Evolutionary conservation across 1,140 invertebrate genomes (phyloP).

Genomic region (Drosophila kurseongensis): DNA sequence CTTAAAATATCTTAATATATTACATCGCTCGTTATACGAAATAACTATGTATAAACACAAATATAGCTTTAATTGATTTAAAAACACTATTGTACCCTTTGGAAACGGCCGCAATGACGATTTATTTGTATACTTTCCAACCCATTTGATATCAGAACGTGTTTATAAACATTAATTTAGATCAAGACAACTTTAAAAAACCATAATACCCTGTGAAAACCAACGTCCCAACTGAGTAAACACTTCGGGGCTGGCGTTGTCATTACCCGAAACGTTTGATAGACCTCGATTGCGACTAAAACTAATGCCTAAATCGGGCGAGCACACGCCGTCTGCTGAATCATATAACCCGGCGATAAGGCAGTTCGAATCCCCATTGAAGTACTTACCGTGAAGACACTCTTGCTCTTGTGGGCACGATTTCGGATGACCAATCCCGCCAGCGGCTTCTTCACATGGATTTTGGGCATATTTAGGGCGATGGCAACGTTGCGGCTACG

Average conservation of each 20-base stretch:
- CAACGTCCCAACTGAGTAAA: conserved; percentile 10
- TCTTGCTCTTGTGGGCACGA: conserved; percentile 89
- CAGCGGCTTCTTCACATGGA: conserved; percentile 83
- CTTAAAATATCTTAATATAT: no score
- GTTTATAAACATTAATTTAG: not conserved
- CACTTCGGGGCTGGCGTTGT: conserved; percentile 7
- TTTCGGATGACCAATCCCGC: conserved; percentile 89
- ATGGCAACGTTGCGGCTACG: conserved; percentile 59
- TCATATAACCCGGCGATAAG: conserved; percentile 30
- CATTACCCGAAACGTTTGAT: conserved; percentile 33
- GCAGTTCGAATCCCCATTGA: not conserved
- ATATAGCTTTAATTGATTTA: not conserved
- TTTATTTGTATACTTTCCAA: not conserved
- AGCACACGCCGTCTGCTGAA: conserved; percentile 33
- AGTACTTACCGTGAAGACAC: conserved; percentile 88
- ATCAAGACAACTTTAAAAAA: not conserved
- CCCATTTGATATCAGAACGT: not conserved
- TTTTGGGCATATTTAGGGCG: conserved; percentile 78
- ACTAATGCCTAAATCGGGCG: conserved; percentile 33
- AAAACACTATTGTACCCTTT: not conserved
- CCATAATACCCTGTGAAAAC: not conserved
- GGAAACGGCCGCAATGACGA: no score
- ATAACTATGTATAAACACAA: not conserved
- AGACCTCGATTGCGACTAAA: conserved; percentile 30
- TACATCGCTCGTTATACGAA: no score